phyloP scores from a whole-genome alignment of 2,797 vertebrate species.

The Microcaecilia unicolor region DNA sequence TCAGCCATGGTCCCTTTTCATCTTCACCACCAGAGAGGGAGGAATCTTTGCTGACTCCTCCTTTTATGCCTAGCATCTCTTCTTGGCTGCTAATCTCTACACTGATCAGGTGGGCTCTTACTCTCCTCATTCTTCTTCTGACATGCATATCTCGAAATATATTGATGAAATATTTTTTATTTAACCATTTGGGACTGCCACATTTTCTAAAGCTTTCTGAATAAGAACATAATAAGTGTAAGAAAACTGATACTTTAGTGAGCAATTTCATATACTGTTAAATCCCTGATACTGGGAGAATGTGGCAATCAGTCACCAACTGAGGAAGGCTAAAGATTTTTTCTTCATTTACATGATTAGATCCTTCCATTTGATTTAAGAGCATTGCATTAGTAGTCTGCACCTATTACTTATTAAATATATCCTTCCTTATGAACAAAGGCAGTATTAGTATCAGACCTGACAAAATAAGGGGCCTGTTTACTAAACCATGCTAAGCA shows the following conservation, averaged over 20 bases:
- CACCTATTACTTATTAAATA: conserved; percentile 32
- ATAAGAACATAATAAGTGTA: not conserved
- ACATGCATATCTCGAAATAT: too few relatives aligned
- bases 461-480: too few relatives aligned
- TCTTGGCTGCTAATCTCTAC: too few relatives aligned
- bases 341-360: conserved; percentile 30
- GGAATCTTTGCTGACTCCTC: too few relatives aligned
- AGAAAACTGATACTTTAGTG: conserved; percentile 1
- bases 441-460: not conserved
- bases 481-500: too few relatives aligned
- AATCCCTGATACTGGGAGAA: conserved; percentile 2
- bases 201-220: not conserved
- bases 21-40: too few relatives aligned
- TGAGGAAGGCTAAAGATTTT: not conserved
- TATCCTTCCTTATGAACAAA: conserved; percentile 3
- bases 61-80: too few relatives aligned
- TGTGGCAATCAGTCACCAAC: conserved; percentile 21
- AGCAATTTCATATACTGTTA: not conserved
- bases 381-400: conserved; percentile 23
- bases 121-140: too few relatives aligned
- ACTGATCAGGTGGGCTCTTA: too few relatives aligned
- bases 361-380: conserved; percentile 38
- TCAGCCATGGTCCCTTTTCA: too few relatives aligned
- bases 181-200: too few relatives aligned
- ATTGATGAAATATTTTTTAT: too few relatives aligned